A percentile compares a stretch with the other conserved stretches of the same genome.
These are phyloP conservation scores for Neogobius melanostomus DNA, from an alignment of 2,113 vertebrate species.

Conservation along the genomic window DNA sequence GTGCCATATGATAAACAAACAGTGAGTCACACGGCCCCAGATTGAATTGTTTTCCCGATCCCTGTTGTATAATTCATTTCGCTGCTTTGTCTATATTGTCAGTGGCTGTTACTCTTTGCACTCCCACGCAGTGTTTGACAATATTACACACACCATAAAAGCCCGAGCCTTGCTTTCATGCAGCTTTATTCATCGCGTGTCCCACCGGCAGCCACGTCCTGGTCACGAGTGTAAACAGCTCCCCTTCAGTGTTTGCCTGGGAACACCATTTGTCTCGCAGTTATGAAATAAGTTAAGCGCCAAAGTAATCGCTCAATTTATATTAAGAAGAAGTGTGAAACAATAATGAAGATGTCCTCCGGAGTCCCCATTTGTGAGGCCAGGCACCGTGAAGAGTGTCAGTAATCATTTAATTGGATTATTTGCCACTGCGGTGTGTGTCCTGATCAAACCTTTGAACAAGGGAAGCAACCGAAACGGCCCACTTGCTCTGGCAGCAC, in stretches of 20 bases:
- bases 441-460: no score
- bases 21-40: background rate
- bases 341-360: no score
- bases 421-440: no score
- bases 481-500: no score
- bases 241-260: background rate
- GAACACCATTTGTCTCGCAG: background rate
- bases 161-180: background rate
- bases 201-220: background rate
- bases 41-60: background rate
- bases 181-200: background rate
- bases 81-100: background rate
- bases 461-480: no score
- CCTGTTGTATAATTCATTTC: background rate
- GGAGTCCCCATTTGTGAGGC: no score
- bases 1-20: background rate
- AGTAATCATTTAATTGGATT: no score
- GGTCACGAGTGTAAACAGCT: background rate
- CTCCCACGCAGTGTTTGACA: constrained; percentile 1
- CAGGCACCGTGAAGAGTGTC: no score
- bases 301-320: no score
- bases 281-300: no score
- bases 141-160: background rate
- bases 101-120: background rate
- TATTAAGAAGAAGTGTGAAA: no score